Percentiles rank a stretch among this genome's conserved stretches.
Evolutionary conservation across 2,797 vertebrate genomes (phyloP).

Genomic region (Semaprochilodus insignis): DNA sequence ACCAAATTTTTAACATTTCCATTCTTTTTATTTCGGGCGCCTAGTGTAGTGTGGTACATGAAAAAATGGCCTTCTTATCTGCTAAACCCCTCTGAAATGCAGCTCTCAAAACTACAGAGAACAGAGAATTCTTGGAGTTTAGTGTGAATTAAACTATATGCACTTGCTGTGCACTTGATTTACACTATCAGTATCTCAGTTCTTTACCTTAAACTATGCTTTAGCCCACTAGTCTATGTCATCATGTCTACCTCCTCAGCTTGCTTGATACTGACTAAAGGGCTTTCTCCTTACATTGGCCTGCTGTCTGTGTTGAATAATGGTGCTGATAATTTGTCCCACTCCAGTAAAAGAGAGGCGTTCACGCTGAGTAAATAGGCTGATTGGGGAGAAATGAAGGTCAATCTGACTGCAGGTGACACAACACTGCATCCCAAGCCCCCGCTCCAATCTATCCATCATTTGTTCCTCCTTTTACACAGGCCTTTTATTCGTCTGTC

Average conservation of each 20-base stretch:
- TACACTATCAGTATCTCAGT: neutral
- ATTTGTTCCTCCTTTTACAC: conserved; percentile 56
- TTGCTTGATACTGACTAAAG: conserved; percentile 12
- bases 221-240: neutral
- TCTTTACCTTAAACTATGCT: neutral
- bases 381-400: conserved; percentile 74
- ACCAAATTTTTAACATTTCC: too few species aligned
- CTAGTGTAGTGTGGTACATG: too few species aligned
- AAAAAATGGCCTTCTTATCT: neutral
- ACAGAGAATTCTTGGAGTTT: neutral
- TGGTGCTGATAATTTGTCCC: conserved; percentile 52
- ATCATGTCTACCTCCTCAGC: neutral
- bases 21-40: too few species aligned
- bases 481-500: conserved; percentile 58
- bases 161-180: neutral
- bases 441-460: conserved; percentile 67
- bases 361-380: conserved; percentile 60
- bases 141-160: neutral
- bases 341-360: conserved; percentile 66
- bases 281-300: conserved; percentile 56
- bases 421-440: conserved; percentile 71
- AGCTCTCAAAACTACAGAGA: neutral
- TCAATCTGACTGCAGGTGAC: conserved; percentile 69
- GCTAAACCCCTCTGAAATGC: neutral
- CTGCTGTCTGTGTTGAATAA: conserved; percentile 65